Percentiles rank a stretch among this genome's conserved stretches.
These are phyloP conservation scores for Scaptomyza caliginosa DNA, from an alignment of 2,888 invertebrate genomes.

Conservation along the genomic window DNA sequence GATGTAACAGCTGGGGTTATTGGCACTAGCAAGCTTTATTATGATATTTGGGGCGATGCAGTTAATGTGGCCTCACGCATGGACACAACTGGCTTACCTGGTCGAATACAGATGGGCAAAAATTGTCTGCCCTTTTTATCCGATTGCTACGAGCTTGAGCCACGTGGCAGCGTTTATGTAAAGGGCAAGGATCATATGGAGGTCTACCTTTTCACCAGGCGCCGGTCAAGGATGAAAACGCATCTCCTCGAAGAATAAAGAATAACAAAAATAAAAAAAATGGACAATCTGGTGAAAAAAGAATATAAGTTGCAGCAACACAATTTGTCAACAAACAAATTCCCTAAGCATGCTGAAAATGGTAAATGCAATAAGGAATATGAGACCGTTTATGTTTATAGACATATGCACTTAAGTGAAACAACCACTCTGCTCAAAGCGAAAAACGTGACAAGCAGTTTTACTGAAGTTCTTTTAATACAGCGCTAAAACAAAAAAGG, in stretches of 20 bases:
- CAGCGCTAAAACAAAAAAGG: too few relatives aligned
- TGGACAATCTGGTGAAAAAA: not conserved
- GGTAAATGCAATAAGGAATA: not conserved
- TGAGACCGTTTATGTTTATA: slow-evolving; percentile 20
- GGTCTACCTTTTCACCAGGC: slow-evolving; percentile 88
- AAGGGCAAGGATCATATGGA: slow-evolving; percentile 99
- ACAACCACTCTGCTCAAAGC: slow-evolving; percentile 69
- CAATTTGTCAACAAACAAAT: not conserved
- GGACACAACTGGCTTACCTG: slow-evolving; percentile 97
- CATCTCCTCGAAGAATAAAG: not conserved
- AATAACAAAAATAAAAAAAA: not conserved
- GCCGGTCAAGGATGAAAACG: slow-evolving; percentile 48
- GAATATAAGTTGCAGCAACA: slow-evolving; percentile 12
- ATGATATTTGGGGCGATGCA: slow-evolving; percentile 99
- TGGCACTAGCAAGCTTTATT: slow-evolving; percentile 97
- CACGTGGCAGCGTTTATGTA: slow-evolving; percentile 96
- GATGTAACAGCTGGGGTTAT: slow-evolving; percentile 98
- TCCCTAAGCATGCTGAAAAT: not conserved
- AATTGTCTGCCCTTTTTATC: slow-evolving; percentile 89
- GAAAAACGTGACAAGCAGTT: too few relatives aligned
- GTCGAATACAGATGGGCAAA: slow-evolving; percentile 92
- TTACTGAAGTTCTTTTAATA: too few relatives aligned
- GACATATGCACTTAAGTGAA: slow-evolving; percentile 64
- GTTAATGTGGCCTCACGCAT: slow-evolving; percentile 98
- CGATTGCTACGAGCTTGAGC: slow-evolving; percentile 93